Evolutionary conservation across 2,888 invertebrate genomes (phyloP).

Genomic region (Philereme transversata): DNA sequence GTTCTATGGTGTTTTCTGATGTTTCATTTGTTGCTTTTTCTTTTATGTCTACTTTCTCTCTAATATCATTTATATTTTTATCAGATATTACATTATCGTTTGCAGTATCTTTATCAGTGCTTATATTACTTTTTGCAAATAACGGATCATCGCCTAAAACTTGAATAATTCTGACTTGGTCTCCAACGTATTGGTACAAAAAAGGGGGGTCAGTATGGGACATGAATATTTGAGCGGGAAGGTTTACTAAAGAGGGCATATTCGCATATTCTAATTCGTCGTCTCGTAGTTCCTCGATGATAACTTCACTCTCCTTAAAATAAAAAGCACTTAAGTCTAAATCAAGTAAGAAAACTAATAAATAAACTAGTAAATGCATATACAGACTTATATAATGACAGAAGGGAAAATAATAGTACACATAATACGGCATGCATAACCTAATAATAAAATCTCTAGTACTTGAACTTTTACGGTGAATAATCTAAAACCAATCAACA

Average conservation of each 20-base stretch:
- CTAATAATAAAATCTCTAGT: neutral
- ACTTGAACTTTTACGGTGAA: too few species aligned
- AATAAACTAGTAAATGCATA: slow-evolving; percentile 71
- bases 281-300: slow-evolving; percentile 80
- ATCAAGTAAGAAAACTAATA: slow-evolving; percentile 54
- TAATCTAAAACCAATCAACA: slow-evolving; percentile 14
- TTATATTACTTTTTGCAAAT: slow-evolving; percentile 51
- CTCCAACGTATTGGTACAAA: slow-evolving; percentile 74
- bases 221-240: slow-evolving; percentile 64
- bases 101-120: slow-evolving; percentile 46
- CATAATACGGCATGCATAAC: slow-evolving; percentile 7
- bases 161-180: slow-evolving; percentile 74
- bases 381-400: slow-evolving; percentile 60
- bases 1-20: slow-evolving; percentile 29
- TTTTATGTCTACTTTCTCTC: slow-evolving; percentile 60
- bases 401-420: slow-evolving; percentile 26
- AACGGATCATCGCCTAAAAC: slow-evolving; percentile 72
- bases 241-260: slow-evolving; percentile 75
- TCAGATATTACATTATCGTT: slow-evolving; percentile 7
- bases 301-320: slow-evolving; percentile 82
- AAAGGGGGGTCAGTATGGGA: slow-evolving; percentile 77
- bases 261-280: slow-evolving; percentile 76
- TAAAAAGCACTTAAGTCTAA: slow-evolving; percentile 77
- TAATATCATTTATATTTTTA: slow-evolving; percentile 26
- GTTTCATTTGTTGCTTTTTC: slow-evolving; percentile 43